Percentiles rank a stretch among this genome's conserved stretches.
Conservation (phyloP, 2,797 vertebrate genomes). For the Artibeus jamaicensis region DNA sequence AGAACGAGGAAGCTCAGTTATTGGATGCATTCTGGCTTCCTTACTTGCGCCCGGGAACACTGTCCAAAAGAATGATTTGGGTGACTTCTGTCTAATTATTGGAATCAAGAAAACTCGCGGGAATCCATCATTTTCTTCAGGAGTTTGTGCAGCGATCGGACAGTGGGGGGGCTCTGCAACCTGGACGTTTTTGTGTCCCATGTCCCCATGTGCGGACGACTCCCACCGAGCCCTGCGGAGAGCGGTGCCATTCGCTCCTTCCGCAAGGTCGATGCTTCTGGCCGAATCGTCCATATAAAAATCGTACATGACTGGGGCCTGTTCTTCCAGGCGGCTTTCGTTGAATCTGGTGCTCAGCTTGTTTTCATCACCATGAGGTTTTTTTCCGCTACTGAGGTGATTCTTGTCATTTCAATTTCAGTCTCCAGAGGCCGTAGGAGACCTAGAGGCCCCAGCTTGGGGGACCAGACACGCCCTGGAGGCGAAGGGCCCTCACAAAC, state of each 20-base stretch:
- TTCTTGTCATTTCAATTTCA: background rate
- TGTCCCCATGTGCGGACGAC: fast-evolving
- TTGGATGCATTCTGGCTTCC: background rate
- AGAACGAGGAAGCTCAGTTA: background rate
- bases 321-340: background rate
- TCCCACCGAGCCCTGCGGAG: fast-evolving
- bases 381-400: background rate
- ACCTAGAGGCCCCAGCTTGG: background rate
- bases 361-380: background rate
- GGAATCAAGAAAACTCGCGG: background rate
- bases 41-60: no score
- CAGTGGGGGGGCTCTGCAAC: background rate
- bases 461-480: background rate
- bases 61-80: background rate
- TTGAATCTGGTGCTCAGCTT: background rate
- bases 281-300: background rate
- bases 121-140: background rate
- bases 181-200: fast-evolving
- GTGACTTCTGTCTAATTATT: background rate
- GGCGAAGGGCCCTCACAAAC: background rate
- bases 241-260: background rate
- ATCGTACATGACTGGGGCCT: no score
- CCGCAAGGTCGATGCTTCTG: background rate
- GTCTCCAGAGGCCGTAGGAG: background rate
- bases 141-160: background rate